Percentiles rank a stretch among this genome's conserved stretches.
Evolutionary conservation across 2,797 vertebrate species (phyloP).

Genomic region (Eulemur coronatus): DNA sequence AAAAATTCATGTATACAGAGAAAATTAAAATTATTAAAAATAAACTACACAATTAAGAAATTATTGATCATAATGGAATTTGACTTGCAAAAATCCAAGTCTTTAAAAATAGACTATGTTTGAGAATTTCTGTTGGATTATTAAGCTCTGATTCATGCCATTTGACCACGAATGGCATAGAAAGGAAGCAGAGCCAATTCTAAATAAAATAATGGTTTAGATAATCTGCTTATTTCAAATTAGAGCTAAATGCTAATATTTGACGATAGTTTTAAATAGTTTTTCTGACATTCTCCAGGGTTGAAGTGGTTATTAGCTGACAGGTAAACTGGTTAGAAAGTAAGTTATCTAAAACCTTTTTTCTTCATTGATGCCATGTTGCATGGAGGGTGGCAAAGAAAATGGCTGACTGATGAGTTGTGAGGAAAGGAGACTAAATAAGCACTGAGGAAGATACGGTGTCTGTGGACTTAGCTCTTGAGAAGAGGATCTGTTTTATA

Average conservation of each 20-base stretch:
- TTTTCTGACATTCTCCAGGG: not conserved
- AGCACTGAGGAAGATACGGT: not conserved
- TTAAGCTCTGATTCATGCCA: not conserved
- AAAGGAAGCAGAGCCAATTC: not conserved
- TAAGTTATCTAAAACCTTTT: not conserved
- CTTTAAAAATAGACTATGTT: not conserved
- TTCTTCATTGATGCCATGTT: not conserved
- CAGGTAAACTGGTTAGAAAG: conserved; percentile 9
- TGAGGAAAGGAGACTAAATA: not conserved
- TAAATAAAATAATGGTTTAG: not conserved
- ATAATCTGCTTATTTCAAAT: not conserved
- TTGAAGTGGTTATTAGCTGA: not conserved
- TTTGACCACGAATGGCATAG: not conserved
- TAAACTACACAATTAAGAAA: not conserved
- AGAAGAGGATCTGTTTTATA: not conserved
- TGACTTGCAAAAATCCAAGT: not conserved
- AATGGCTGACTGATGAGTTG: not conserved
- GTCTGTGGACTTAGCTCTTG: not conserved
- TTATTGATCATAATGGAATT: not conserved
- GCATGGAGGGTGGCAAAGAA: not conserved
- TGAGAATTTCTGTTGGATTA: not conserved
- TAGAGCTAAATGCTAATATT: not conserved
- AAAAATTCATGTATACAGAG: not conserved
- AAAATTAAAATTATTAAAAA: not conserved
- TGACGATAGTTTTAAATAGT: not conserved